These are phyloP conservation scores for Agrochola circellaris DNA, from an alignment of 2,888 invertebrate genomes.

Conservation along the genomic window DNA sequence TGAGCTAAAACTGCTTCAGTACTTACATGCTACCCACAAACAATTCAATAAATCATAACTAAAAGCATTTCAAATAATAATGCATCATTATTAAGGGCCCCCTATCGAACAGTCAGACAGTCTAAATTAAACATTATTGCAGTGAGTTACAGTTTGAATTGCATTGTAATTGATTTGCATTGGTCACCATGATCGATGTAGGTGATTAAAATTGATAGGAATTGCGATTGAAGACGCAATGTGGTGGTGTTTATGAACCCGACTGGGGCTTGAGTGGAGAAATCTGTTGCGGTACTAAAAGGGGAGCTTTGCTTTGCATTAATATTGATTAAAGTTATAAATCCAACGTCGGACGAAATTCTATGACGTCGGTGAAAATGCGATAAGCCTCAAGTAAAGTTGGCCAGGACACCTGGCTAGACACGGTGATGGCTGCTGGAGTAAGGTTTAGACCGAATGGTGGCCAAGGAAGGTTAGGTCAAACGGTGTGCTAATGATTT, in stretches of 20 bases:
- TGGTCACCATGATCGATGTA: conserved; percentile 52
- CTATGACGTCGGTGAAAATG: background rate
- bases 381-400: background rate
- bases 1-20: background rate
- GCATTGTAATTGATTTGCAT: conserved; percentile 49
- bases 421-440: background rate
- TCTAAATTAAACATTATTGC: conserved; percentile 59
- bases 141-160: conserved; percentile 37
- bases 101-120: conserved; percentile 30
- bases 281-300: background rate
- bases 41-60: conserved; percentile 54
- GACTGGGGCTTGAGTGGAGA: background rate
- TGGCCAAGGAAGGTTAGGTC: background rate
- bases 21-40: conserved; percentile 5
- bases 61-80: conserved; percentile 52
- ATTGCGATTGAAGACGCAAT: conserved; percentile 50
- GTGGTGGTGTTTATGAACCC: conserved; percentile 21
- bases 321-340: background rate
- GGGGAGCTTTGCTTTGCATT: background rate
- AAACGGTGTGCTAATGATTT: background rate
- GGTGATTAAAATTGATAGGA: conserved; percentile 57
- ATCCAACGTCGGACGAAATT: background rate
- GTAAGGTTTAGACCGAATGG: background rate
- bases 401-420: background rate
- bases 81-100: conserved; percentile 60